A percentile compares a stretch with the other conserved stretches of the same genome.
phyloP scores from a whole-genome alignment of 2,797 vertebrate genomes.

The Micrastur ruficollis region DNA sequence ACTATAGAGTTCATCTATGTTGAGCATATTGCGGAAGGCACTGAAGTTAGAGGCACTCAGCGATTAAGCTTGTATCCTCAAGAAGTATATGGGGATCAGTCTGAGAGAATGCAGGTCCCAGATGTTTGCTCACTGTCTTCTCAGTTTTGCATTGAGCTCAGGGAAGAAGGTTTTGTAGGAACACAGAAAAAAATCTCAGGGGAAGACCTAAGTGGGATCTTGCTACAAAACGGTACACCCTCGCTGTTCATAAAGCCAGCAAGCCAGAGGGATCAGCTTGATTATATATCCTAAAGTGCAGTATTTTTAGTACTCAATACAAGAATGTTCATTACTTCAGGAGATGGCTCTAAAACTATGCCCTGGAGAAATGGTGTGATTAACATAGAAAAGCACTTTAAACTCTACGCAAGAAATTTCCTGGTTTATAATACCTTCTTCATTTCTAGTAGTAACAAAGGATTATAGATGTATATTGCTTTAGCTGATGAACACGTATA shows the following conservation, averaged over 20 bases:
- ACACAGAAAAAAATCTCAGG: not conserved
- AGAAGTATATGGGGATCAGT: not conserved
- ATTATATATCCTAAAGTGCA: not conserved
- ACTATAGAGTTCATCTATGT: not conserved
- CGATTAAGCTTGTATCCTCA: not conserved
- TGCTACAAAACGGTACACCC: not conserved
- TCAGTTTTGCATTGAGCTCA: not conserved
- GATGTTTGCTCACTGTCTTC: not conserved
- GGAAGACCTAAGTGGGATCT: not conserved
- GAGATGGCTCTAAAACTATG: not conserved
- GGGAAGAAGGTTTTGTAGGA: not conserved
- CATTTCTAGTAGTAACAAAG: slow-evolving; percentile 28
- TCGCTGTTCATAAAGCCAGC: not conserved
- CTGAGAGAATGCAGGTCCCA: not conserved
- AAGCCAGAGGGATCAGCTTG: not conserved
- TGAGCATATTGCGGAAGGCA: not conserved
- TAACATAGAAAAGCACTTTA: slow-evolving; percentile 42
- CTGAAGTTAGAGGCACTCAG: not conserved
- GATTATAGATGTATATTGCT: slow-evolving; percentile 33
- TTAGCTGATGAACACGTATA: slow-evolving; percentile 16
- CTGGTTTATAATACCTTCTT: slow-evolving; percentile 11
- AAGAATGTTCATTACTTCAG: slow-evolving; percentile 41
- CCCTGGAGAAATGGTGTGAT: slow-evolving; percentile 1
- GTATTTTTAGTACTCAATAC: not conserved
- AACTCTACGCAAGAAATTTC: slow-evolving; percentile 16